Conservation (phyloP, 2,888 invertebrate species). For the Andrena trimmerana region DNA sequence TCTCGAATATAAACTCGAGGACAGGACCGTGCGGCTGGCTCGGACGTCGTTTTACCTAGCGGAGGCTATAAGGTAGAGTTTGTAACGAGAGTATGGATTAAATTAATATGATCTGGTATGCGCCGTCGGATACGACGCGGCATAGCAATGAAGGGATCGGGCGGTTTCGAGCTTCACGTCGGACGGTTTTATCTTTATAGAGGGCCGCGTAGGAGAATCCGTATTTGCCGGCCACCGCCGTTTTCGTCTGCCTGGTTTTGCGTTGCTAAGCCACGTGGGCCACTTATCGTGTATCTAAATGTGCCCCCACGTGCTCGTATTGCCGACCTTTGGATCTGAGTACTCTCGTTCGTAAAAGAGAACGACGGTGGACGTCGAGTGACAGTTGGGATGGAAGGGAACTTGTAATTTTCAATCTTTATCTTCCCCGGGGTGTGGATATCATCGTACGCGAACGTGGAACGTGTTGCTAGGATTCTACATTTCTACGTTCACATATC, state of each 20-base stretch:
- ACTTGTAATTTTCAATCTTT: constrained; percentile 2
- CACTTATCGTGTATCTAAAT: constrained; percentile 12
- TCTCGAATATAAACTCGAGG: constrained; percentile 33
- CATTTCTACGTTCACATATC: no score
- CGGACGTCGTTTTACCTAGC: constrained; percentile 29
- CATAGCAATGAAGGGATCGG: constrained; percentile 56
- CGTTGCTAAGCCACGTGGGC: neutral
- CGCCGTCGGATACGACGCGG: constrained; percentile 33
- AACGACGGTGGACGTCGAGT: neutral
- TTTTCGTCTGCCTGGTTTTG: constrained; percentile 30
- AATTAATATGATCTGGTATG: constrained; percentile 58
- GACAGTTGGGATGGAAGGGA: neutral
- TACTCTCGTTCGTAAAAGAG: neutral
- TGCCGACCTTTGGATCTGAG: neutral
- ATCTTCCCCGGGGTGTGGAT: no score
- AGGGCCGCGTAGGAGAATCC: constrained; percentile 15
- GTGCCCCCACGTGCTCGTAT: neutral
- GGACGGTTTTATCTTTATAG: constrained; percentile 46
- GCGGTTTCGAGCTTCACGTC: constrained; percentile 17
- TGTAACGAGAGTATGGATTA: constrained; percentile 56
- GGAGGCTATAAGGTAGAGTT: constrained; percentile 39
- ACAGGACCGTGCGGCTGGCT: constrained; percentile 26
- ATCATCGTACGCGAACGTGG: no score
- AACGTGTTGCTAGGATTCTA: no score
- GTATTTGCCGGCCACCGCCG: constrained; percentile 18